Conservation (phyloP, 2,797 vertebrate species). For the Eremophila alpestris region DNA sequence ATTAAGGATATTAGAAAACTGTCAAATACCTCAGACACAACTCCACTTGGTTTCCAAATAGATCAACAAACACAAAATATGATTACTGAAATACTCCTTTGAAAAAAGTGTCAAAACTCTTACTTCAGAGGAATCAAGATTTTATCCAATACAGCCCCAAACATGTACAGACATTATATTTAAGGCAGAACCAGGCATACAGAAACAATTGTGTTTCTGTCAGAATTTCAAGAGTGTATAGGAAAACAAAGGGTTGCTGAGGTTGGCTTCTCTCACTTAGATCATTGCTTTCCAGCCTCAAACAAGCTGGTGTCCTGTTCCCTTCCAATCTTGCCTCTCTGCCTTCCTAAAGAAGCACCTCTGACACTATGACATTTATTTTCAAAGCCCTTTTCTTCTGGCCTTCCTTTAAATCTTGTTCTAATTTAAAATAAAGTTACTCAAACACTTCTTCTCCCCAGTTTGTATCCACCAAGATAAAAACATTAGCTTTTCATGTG, state of each 20-base stretch:
- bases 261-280: background rate
- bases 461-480: constrained; percentile 2
- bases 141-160: background rate
- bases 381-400: background rate
- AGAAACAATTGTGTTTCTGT: background rate
- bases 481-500: constrained; percentile 32
- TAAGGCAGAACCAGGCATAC: background rate
- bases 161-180: background rate
- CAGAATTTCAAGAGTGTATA: background rate
- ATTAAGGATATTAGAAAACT: background rate
- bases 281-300: background rate
- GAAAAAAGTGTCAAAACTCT: background rate
- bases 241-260: background rate
- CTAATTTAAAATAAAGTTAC: constrained; percentile 11
- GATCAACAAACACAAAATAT: background rate
- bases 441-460: background rate
- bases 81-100: background rate
- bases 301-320: background rate
- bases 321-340: background rate
- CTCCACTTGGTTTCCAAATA: background rate
- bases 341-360: background rate
- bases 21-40: background rate
- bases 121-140: background rate
- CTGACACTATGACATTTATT: background rate
- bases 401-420: background rate